These are phyloP conservation scores for Tarsius wallacei DNA, from an alignment of 2,797 vertebrate species.

Conservation along the genomic window DNA sequence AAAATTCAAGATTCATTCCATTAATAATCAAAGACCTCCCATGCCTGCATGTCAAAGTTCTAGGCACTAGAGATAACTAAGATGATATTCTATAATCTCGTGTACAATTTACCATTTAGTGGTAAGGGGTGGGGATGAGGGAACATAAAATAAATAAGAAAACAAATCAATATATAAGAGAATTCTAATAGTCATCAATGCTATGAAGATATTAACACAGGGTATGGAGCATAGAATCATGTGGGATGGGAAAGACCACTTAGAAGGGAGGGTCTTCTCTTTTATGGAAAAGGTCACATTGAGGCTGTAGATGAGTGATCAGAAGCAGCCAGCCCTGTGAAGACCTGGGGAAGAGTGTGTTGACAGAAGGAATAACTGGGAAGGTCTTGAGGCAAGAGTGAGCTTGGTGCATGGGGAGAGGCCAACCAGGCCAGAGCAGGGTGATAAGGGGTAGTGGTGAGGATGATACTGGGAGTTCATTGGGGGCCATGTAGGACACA, in stretches of 20 bases:
- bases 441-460: not conserved
- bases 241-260: not conserved
- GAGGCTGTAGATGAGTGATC: not conserved
- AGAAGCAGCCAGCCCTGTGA: not conserved
- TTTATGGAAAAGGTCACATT: not conserved
- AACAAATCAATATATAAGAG: not conserved
- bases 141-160: not conserved
- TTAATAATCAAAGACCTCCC: not conserved
- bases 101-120: not conserved
- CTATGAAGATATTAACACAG: not conserved
- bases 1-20: not conserved
- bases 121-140: not conserved
- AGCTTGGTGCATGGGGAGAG: not conserved
- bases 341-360: not conserved
- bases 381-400: not conserved
- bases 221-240: not conserved
- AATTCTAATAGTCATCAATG: not conserved
- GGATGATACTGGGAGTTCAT: accelerated
- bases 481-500: not conserved
- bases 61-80: not conserved
- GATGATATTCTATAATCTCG: not conserved
- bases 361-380: not conserved
- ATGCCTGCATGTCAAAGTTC: accelerated
- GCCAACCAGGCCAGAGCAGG: accelerated
- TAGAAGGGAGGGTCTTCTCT: not conserved